These are phyloP conservation scores for Nerophis ophidion DNA, from an alignment of 2,113 vertebrate species.

Conservation along the genomic window DNA sequence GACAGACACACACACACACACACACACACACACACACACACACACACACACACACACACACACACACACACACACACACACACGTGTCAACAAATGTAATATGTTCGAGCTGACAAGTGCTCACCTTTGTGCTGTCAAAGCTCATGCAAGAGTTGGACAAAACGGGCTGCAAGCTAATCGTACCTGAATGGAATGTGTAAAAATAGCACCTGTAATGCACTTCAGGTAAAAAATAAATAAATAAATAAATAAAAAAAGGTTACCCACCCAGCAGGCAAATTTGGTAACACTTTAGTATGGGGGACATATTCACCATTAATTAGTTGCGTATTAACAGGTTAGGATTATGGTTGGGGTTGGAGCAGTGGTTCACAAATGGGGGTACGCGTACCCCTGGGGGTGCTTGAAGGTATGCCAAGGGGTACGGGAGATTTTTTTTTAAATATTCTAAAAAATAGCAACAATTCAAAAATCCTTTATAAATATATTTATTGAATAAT, in stretches of 20 bases:
- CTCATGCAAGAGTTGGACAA: constrained; percentile 55
- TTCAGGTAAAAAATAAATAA: constrained; percentile 19
- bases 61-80: constrained; percentile 26
- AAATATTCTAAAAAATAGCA: too few species aligned
- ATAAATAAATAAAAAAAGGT: constrained; percentile 13
- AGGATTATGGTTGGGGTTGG: too few species aligned
- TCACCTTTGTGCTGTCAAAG: constrained; percentile 58
- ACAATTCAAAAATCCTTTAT: too few species aligned
- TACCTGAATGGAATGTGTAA: constrained; percentile 41
- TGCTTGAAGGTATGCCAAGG: too few species aligned
- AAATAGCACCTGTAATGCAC: constrained; percentile 53
- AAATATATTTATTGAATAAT: too few species aligned
- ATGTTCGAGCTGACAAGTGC: constrained; percentile 54
- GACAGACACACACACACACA: constrained; percentile 36
- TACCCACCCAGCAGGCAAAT: constrained; percentile 27
- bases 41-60: constrained; percentile 18
- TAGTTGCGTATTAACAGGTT: too few species aligned
- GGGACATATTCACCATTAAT: too few species aligned
- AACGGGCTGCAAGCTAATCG: constrained; percentile 44
- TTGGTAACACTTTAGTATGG: not conserved
- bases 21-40: constrained; percentile 20
- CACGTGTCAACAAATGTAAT: constrained; percentile 63
- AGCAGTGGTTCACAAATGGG: too few species aligned
- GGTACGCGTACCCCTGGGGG: too few species aligned
- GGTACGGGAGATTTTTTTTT: too few species aligned